Conservation (phyloP, 2,113 vertebrate genomes). For the Collichthys lucidus region DNA sequence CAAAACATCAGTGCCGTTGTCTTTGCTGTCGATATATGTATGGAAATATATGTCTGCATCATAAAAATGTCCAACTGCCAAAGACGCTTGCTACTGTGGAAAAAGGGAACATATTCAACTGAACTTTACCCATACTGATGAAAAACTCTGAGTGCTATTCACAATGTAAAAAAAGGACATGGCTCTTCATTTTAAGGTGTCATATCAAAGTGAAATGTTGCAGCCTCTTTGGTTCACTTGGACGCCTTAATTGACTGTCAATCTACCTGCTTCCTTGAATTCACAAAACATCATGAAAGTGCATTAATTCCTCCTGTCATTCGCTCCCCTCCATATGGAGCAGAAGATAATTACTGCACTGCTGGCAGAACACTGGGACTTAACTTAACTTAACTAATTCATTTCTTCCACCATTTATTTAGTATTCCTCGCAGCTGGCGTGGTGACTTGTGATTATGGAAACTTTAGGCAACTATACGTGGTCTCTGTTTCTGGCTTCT, state of each 20-base stretch:
- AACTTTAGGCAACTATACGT: slow-evolving; percentile 4
- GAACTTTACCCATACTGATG: slow-evolving; percentile 4
- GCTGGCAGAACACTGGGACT: slow-evolving; percentile 33
- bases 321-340: slow-evolving; percentile 48
- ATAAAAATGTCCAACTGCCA: not conserved
- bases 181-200: slow-evolving; percentile 9
- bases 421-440: slow-evolving; percentile 22
- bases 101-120: not conserved
- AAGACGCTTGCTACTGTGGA: not conserved
- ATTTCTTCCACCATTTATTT: slow-evolving; percentile 25
- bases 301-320: slow-evolving; percentile 26
- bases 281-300: slow-evolving; percentile 31
- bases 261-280: slow-evolving; percentile 34
- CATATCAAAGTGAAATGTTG: slow-evolving; percentile 9
- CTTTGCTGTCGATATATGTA: not conserved
- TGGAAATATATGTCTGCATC: not conserved
- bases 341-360: slow-evolving; percentile 48
- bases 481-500: not conserved
- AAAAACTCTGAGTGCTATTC: slow-evolving; percentile 8
- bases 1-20: not conserved
- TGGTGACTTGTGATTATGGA: slow-evolving; percentile 13
- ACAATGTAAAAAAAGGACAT: slow-evolving; percentile 29
- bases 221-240: slow-evolving; percentile 28
- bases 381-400: slow-evolving; percentile 17
- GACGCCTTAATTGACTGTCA: slow-evolving; percentile 40